These are phyloP conservation scores for Drosophila prostipennis DNA, from an alignment of 2,888 invertebrate species.

Conservation along the genomic window DNA sequence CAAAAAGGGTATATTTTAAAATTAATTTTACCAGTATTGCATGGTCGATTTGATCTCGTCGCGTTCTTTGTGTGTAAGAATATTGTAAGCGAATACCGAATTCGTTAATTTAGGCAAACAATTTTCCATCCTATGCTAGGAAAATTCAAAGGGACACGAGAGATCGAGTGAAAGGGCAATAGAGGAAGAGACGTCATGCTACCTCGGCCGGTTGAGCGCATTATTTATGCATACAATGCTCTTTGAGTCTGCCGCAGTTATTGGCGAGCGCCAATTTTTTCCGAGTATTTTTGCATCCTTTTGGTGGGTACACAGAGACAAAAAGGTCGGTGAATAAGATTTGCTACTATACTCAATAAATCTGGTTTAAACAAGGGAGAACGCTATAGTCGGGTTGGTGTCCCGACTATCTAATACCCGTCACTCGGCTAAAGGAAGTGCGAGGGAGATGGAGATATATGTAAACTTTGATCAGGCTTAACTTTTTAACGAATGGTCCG, in stretches of 20 bases:
- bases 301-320: neutral
- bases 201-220: constrained; percentile 46
- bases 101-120: neutral
- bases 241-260: constrained; percentile 77
- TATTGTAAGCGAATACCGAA: neutral
- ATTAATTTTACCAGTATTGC: too few relatives aligned
- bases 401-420: too few relatives aligned
- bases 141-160: neutral
- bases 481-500: too few relatives aligned
- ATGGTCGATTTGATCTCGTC: too few relatives aligned
- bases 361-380: neutral
- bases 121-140: neutral
- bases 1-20: too few relatives aligned
- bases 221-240: constrained; percentile 78
- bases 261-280: constrained; percentile 60
- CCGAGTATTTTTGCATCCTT: constrained; percentile 25
- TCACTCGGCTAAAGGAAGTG: too few relatives aligned
- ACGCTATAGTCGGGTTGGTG: too few relatives aligned
- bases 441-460: too few relatives aligned
- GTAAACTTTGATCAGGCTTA: too few relatives aligned
- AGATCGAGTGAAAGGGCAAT: neutral
- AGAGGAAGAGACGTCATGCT: constrained; percentile 7
- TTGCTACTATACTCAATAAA: neutral
- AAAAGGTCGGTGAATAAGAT: too few relatives aligned
- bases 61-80: neutral